These are phyloP conservation scores for Cephalopachus bancanus DNA, from an alignment of 2,797 vertebrate genomes.

Conservation along the genomic window DNA sequence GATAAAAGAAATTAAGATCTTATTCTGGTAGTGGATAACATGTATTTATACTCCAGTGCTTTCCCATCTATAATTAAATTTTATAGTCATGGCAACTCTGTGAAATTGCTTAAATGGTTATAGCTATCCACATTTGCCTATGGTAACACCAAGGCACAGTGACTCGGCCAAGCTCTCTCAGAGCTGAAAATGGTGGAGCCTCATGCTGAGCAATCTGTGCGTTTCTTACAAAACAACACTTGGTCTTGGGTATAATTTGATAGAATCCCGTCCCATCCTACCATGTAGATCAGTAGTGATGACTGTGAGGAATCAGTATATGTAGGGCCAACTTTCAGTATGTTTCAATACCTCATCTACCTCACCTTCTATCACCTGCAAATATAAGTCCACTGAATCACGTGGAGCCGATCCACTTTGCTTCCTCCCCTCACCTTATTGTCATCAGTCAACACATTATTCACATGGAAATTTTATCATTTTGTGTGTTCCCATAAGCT, in stretches of 20 bases:
- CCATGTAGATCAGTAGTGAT: neutral
- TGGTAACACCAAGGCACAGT: neutral
- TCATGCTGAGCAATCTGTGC: neutral
- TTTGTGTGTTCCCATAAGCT: constrained; percentile 51
- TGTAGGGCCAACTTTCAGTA: neutral
- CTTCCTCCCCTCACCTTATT: constrained; percentile 49
- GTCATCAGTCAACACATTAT: constrained; percentile 19
- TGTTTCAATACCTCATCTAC: neutral
- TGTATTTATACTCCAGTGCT: neutral
- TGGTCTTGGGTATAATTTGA: neutral
- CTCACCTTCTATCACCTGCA: neutral
- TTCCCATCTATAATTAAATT: constrained; percentile 33
- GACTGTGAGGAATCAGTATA: neutral
- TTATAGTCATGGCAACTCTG: neutral
- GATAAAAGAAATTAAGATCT: constrained; percentile 22
- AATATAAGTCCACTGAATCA: neutral
- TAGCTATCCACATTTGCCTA: neutral
- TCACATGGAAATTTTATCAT: constrained; percentile 45
- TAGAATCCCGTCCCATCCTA: neutral
- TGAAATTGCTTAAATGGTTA: constrained; percentile 25
- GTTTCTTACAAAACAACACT: neutral
- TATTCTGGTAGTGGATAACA: constrained; percentile 3
- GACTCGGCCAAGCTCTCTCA: neutral
- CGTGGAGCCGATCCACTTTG: neutral
- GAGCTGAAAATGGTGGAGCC: neutral